Evolutionary conservation across 2,113 vertebrate species (phyloP).

Genomic region (Rutilus rutilus): DNA sequence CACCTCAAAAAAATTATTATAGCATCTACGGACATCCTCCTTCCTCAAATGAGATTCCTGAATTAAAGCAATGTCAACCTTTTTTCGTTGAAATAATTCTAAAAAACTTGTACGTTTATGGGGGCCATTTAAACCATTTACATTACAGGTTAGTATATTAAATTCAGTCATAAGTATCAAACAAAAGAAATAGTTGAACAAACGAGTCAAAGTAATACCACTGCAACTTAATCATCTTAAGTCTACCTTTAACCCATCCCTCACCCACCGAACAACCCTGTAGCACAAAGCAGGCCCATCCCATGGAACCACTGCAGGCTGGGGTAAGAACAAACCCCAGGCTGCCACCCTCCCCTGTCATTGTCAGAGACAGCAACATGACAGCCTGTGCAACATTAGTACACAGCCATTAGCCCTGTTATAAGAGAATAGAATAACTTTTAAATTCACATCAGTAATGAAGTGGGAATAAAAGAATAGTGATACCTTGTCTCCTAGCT

Average conservation of each 20-base stretch:
- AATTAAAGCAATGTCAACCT: slow-evolving; percentile 11
- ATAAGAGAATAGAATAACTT: too few species aligned
- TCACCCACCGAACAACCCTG: too few species aligned
- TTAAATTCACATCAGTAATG: too few species aligned
- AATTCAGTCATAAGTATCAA: slow-evolving; percentile 19
- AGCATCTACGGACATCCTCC: slow-evolving; percentile 10
- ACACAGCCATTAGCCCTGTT: too few species aligned
- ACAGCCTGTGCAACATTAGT: too few species aligned
- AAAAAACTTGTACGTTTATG: slow-evolving; percentile 7
- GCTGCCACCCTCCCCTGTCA: too few species aligned
- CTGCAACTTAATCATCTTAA: too few species aligned
- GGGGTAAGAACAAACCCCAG: too few species aligned
- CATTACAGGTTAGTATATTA: not conserved
- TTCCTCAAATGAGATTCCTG: slow-evolving; percentile 13
- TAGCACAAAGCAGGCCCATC: not conserved
- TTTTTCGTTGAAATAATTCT: not conserved
- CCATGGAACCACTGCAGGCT: not conserved
- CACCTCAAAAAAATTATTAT: slow-evolving; percentile 8
- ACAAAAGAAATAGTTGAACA: not conserved
- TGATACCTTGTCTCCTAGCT: too few species aligned
- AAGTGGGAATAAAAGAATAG: too few species aligned
- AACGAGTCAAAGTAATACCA: not conserved
- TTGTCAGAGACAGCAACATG: too few species aligned
- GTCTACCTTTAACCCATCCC: too few species aligned
- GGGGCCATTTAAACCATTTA: slow-evolving; percentile 8